These are phyloP conservation scores for Semotilus atromaculatus DNA, from an alignment of 2,797 vertebrate genomes.

Conservation along the genomic window DNA sequence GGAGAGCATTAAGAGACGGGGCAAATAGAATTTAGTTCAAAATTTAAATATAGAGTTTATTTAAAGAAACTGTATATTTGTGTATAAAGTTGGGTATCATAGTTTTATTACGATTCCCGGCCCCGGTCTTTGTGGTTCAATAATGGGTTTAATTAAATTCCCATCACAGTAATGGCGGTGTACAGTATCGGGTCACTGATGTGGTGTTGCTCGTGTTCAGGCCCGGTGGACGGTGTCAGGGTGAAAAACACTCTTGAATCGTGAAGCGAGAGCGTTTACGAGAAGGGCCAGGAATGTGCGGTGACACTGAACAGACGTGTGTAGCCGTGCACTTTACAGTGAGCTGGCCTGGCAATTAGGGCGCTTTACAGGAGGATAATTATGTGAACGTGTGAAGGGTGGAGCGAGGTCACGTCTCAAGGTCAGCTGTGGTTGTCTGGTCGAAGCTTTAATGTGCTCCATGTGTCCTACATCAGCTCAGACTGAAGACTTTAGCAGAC, in stretches of 20 bases:
- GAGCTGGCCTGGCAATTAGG: constrained; percentile 48
- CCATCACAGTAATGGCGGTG: background rate
- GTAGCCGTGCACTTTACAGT: background rate
- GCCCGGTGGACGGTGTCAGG: background rate
- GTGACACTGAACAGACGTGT: constrained; percentile 36
- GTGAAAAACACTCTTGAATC: background rate
- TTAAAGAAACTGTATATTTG: no score
- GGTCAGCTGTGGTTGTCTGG: constrained; percentile 41
- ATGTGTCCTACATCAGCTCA: constrained; percentile 55
- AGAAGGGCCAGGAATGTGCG: constrained; percentile 24
- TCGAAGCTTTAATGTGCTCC: constrained; percentile 49
- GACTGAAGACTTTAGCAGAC: background rate
- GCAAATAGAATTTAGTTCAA: no score
- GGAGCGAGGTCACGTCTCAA: constrained; percentile 65
- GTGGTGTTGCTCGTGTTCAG: background rate
- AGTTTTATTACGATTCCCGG: no score
- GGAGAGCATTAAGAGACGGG: no score
- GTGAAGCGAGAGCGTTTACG: constrained; percentile 44
- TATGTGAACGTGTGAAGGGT: constrained; percentile 36
- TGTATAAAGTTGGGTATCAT: no score
- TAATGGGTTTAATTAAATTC: background rate
- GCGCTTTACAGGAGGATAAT: constrained; percentile 42
- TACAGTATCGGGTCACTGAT: background rate
- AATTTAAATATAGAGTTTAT: no score
- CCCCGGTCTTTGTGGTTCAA: background rate